Conservation (phyloP, 1,140 invertebrate species). For the Caligus rogercresseyi region DNA sequence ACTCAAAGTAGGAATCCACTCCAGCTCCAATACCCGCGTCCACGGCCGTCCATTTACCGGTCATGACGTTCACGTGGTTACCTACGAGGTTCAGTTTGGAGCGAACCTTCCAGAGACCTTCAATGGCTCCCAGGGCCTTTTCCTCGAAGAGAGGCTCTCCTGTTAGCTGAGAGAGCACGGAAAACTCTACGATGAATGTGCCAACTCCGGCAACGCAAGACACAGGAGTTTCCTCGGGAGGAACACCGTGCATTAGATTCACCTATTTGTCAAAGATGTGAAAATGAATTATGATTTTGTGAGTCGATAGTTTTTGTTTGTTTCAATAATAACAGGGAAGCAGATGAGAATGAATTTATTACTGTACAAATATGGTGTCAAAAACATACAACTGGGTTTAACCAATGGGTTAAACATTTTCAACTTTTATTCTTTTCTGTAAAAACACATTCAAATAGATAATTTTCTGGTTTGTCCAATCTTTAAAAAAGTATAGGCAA, state of each 20-base stretch:
- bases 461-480: too few species aligned
- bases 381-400: too few species aligned
- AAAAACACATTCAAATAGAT: too few species aligned
- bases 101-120: slow-evolving; percentile 61
- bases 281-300: too few species aligned
- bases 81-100: slow-evolving; percentile 81
- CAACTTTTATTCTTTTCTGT: too few species aligned
- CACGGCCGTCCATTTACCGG: slow-evolving; percentile 86
- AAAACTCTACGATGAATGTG: slow-evolving; percentile 94
- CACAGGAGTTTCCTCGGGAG: slow-evolving; percentile 78
- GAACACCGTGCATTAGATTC: slow-evolving; percentile 77
- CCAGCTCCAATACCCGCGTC: slow-evolving; percentile 84
- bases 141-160: slow-evolving; percentile 44
- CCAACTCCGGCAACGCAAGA: slow-evolving; percentile 96
- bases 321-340: too few species aligned
- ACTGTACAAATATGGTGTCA: too few species aligned
- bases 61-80: slow-evolving; percentile 89
- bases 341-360: too few species aligned
- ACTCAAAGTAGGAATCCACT: slow-evolving; percentile 97
- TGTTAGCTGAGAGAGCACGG: slow-evolving; percentile 76
- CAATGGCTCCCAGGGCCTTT: slow-evolving; percentile 75
- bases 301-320: too few species aligned
- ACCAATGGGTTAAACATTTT: too few species aligned
- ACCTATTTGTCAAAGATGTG: slow-evolving; percentile 37
- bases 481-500: too few species aligned